Conservation (phyloP, 2,113 vertebrate genomes). For the Arvicanthis niloticus region DNA sequence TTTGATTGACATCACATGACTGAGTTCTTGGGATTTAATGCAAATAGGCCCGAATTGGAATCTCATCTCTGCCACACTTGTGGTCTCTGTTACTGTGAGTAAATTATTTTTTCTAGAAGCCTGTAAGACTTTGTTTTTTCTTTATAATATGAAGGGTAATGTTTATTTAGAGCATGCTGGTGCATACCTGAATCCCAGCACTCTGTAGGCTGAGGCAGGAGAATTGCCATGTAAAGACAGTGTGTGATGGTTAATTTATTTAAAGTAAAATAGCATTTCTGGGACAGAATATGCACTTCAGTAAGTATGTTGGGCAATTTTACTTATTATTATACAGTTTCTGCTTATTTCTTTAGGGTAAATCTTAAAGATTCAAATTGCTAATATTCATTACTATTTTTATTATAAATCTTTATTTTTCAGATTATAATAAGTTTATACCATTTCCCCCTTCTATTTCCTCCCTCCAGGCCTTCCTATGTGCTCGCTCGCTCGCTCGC, state of each 20-base stretch:
- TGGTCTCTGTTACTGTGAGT: neutral
- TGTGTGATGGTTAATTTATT: conserved; percentile 28
- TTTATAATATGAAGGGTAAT: conserved; percentile 30
- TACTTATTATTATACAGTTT: conserved; percentile 31
- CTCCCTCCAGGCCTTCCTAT: neutral
- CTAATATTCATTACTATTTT: neutral
- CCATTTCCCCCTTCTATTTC: neutral
- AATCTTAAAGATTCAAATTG: conserved; percentile 53
- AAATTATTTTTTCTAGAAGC: neutral
- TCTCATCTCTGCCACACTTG: neutral
- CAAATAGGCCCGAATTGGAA: neutral
- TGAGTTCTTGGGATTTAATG: neutral
- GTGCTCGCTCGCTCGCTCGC: neutral
- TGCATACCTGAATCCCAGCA: neutral
- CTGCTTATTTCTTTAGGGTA: conserved; percentile 32
- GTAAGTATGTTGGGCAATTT: conserved; percentile 36
- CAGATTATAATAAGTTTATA: neutral
- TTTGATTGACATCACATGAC: neutral
- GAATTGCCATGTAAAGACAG: neutral
- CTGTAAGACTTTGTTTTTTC: neutral
- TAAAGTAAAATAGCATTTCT: conserved; percentile 23
- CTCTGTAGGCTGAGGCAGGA: neutral
- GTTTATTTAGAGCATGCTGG: neutral
- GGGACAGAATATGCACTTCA: neutral
- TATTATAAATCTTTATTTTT: neutral